Percentiles rank a stretch among this genome's conserved stretches.
These are phyloP conservation scores for Heptranchias perlo DNA, from an alignment of 2,113 vertebrate species.

Conservation along the genomic window DNA sequence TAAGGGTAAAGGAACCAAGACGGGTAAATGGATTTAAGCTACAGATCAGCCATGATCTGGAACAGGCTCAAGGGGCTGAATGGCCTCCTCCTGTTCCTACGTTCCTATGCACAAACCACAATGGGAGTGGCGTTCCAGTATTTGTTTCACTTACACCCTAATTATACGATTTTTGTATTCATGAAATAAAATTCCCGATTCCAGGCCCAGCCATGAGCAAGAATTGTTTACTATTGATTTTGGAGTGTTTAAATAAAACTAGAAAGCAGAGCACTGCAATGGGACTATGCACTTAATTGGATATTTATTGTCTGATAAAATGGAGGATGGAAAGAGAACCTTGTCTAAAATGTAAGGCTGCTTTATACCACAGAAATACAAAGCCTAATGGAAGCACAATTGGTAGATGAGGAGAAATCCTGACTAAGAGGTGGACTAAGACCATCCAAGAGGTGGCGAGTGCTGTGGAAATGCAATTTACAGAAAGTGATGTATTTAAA, in stretches of 20 bases:
- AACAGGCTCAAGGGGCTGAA: no score
- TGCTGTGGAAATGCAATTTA: conserved; percentile 49
- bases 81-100: no score
- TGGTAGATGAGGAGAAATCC: conserved; percentile 43
- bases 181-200: not conserved
- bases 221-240: conserved; percentile 15
- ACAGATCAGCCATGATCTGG: no score
- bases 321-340: not conserved
- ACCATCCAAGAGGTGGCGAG: conserved; percentile 52
- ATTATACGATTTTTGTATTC: not conserved
- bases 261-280: not conserved
- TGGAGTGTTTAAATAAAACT: not conserved
- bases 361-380: not conserved
- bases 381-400: conserved; percentile 15
- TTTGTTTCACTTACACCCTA: not conserved
- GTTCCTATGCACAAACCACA: not conserved
- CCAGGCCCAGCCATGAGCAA: not conserved
- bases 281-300: conserved; percentile 30
- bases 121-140: not conserved
- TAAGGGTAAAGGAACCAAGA: no score
- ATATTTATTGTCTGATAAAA: not conserved
- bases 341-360: not conserved
- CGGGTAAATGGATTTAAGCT: no score
- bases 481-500: conserved; percentile 56
- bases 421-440: no score